These are phyloP conservation scores for Pogonomyrmex barbatus DNA, from an alignment of 1,140 invertebrate genomes.

Conservation along the genomic window DNA sequence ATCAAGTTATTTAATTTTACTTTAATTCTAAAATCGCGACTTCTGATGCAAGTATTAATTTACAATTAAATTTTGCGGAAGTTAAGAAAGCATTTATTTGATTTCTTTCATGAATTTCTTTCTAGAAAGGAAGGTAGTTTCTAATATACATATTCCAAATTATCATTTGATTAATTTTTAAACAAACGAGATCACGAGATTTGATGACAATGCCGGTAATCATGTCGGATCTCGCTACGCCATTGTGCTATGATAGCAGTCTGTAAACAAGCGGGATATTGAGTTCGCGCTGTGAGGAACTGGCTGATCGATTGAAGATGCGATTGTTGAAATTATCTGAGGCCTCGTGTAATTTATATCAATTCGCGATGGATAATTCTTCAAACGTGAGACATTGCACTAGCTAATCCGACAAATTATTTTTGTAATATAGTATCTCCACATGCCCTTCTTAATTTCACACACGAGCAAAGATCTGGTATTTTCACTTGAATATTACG, in stretches of 20 bases:
- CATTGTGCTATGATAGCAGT: neutral
- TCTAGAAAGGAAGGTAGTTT: neutral
- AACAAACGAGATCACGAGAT: neutral
- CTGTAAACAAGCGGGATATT: constrained; percentile 32
- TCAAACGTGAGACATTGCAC: neutral
- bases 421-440: neutral
- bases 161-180: constrained; percentile 14
- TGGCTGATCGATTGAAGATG: constrained; percentile 2
- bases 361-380: neutral
- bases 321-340: neutral
- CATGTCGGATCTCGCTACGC: neutral
- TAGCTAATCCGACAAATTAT: neutral
- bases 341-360: neutral
- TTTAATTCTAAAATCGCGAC: neutral
- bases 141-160: neutral
- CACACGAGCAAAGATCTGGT: too few species aligned
- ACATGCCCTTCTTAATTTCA: neutral
- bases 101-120: too few species aligned
- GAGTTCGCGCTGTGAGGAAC: constrained; percentile 21
- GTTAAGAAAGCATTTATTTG: neutral
- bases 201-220: neutral
- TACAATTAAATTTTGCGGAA: neutral
- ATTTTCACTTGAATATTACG: neutral
- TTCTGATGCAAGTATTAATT: neutral
- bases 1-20: too few species aligned